Conservation (phyloP, 1,140 invertebrate species). For the Drosophila cardini region DNA sequence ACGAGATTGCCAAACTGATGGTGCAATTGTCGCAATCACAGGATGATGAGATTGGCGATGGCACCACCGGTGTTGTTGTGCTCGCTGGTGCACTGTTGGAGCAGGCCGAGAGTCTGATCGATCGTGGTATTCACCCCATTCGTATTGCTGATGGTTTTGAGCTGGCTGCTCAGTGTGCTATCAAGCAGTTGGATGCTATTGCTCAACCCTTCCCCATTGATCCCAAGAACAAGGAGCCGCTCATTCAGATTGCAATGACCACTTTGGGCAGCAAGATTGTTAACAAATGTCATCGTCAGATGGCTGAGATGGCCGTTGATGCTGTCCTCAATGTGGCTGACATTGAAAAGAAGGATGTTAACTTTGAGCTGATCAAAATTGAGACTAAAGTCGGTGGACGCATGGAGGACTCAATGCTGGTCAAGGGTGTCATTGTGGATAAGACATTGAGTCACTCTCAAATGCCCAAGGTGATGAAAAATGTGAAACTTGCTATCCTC, state of each 20-base stretch:
- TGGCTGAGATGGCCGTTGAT: constrained; percentile 99
- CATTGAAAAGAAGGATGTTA: constrained; percentile 96
- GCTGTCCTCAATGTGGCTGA: constrained; percentile 91
- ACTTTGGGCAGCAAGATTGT: constrained; percentile 99
- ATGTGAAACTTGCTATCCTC: constrained; percentile 98
- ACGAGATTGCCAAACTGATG: constrained; percentile 99
- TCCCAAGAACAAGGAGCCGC: constrained; percentile 92
- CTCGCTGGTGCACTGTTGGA: constrained; percentile 95
- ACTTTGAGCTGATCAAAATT: constrained; percentile 99
- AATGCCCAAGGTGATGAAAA: constrained; percentile 99
- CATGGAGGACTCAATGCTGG: constrained; percentile 98
- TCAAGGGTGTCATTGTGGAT: constrained; percentile 98
- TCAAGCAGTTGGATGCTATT: constrained; percentile 94
- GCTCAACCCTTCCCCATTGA: constrained; percentile 95
- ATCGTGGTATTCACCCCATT: constrained; percentile 99
- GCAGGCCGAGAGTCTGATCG: constrained; percentile 96
- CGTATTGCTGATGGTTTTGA: constrained; percentile 99
- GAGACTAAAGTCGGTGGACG: constrained; percentile 99
- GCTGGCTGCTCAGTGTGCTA: constrained; percentile 96
- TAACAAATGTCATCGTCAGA: constrained; percentile 96
- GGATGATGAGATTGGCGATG: constrained; percentile 99
- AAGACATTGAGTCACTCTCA: constrained; percentile 99
- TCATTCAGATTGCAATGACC: constrained; percentile 98
- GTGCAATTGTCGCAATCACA: constrained; percentile 99
- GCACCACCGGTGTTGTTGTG: constrained; percentile 99